Base-by-base conservation (phyloP, 1,140 invertebrate species). In the Aphaenogaster floridana region DNA sequence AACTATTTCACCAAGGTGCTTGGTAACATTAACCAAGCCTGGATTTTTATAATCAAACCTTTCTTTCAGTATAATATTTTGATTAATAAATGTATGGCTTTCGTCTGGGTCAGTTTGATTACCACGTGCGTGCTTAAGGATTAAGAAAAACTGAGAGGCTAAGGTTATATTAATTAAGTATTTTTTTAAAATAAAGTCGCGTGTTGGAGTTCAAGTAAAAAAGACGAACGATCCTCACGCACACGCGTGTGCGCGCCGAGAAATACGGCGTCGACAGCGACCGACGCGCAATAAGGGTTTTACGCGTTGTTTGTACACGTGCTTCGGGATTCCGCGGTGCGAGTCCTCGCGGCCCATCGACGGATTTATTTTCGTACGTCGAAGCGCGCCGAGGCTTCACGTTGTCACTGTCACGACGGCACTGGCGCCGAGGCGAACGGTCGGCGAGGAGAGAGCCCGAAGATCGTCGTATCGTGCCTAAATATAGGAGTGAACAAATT, bases 401-500 rank as follows among this genome's bases (percentile, higher is more conserved):
- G 86, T 88, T 90, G 89, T 88, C 89, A 68, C 79, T 81, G 86
- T 88, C 78, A 84, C 61, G 0, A 52, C 28, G 59, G 28, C 64
- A 76, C 80, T 71, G 89, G 87, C 90, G 91, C 88, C 90, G 72
- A 63, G 71, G 69, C 92, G 76, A 45, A 77, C 50, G 72, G 61
- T 66, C 79, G 69, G 28, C 72, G 76, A 71, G 17, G 50, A 87
- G 84, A 81, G 77, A 57, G 71, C 17, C 21, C 77, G 63, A 39
- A 17, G 76, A 89, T 84, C 57, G 66, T 77, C 86, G 88, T 59
- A 61, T 84, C 84, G 64, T 77, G 66, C 63, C 92, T 90, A 92
- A 93, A 93, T 91, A 93, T 94, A 94, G 88, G 88, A 90, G 83
- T 88, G 92, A 93, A 93, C 92, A 93, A 93, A 93, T 94, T 94